phyloP scores from a whole-genome alignment of 23 tunicate genomes.

The Corella eumyota region DNA sequence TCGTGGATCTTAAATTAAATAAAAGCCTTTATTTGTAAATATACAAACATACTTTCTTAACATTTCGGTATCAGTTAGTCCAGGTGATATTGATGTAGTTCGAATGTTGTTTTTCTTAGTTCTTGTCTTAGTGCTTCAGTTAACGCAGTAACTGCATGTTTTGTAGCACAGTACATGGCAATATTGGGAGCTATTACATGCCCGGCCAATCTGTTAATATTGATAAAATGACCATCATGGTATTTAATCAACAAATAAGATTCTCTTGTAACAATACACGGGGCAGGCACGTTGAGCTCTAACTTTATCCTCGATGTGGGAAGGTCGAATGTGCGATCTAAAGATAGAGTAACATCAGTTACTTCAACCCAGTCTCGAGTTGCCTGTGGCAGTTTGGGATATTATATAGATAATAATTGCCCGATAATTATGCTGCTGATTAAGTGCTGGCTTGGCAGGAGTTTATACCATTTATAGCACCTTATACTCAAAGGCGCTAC shows the following conservation, averaged over 20 bases:
- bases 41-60: conserved; percentile 6
- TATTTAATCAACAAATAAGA: conserved; percentile 20
- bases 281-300: conserved; percentile 31
- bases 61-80: conserved; percentile 25
- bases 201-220: conserved; percentile 39
- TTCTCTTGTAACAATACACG: conserved; percentile 34
- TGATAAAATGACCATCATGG: conserved; percentile 49
- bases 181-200: conserved; percentile 10
- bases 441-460: too few relatives aligned
- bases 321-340: too few relatives aligned
- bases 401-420: too few relatives aligned
- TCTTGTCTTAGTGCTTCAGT: conserved; percentile 56
- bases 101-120: conserved; percentile 26
- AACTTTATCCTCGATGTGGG: too few relatives aligned
- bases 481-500: too few relatives aligned
- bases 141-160: conserved; percentile 53
- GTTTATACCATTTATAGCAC: too few relatives aligned
- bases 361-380: too few relatives aligned
- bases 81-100: conserved; percentile 48
- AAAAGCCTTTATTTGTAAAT: too few relatives aligned
- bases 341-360: too few relatives aligned
- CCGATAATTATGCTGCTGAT: too few relatives aligned
- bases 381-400: too few relatives aligned
- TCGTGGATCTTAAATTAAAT: too few relatives aligned
- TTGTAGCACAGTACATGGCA: conserved; percentile 34